A percentile compares a stretch with the other conserved stretches of the same genome.
These are phyloP conservation scores for Anolis apletophallus DNA, from an alignment of 2,797 vertebrate genomes.

Conservation along the genomic window DNA sequence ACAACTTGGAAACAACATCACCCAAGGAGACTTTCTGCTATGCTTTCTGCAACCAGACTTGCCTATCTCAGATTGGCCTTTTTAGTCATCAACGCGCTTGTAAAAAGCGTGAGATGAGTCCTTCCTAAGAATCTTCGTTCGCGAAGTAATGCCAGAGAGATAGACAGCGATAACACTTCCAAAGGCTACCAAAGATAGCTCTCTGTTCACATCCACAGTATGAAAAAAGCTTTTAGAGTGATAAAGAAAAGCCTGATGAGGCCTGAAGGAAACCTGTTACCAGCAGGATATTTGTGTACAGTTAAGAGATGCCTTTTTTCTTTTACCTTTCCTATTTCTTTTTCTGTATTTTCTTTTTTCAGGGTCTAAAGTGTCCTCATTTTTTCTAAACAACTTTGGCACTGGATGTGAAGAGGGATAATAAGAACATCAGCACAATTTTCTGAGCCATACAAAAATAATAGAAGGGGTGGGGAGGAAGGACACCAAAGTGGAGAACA, in stretches of 20 bases:
- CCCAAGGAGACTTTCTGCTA: too few relatives aligned
- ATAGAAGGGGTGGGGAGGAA: background rate
- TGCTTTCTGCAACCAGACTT: too few relatives aligned
- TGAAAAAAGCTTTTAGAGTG: background rate
- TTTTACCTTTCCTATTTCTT: background rate
- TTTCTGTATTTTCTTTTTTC: background rate
- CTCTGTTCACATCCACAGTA: accelerated
- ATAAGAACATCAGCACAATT: slow-evolving; percentile 24
- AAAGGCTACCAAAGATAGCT: accelerated
- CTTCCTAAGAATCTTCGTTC: too few relatives aligned
- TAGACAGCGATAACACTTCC: accelerated
- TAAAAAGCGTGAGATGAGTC: too few relatives aligned
- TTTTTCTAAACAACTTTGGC: slow-evolving; percentile 31
- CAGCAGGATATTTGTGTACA: background rate
- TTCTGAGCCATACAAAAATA: background rate
- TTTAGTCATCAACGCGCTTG: too few relatives aligned
- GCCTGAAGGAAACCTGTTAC: background rate
- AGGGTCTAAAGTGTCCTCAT: background rate
- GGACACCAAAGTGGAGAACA: slow-evolving; percentile 9
- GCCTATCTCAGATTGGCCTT: too few relatives aligned
- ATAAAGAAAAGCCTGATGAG: accelerated
- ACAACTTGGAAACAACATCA: too few relatives aligned
- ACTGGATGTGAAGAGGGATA: background rate
- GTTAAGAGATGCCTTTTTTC: background rate
- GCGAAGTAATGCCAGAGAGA: too few relatives aligned